These are phyloP conservation scores for Anoplolepis gracilipes DNA, from an alignment of 1,140 invertebrate species.

Conservation along the genomic window DNA sequence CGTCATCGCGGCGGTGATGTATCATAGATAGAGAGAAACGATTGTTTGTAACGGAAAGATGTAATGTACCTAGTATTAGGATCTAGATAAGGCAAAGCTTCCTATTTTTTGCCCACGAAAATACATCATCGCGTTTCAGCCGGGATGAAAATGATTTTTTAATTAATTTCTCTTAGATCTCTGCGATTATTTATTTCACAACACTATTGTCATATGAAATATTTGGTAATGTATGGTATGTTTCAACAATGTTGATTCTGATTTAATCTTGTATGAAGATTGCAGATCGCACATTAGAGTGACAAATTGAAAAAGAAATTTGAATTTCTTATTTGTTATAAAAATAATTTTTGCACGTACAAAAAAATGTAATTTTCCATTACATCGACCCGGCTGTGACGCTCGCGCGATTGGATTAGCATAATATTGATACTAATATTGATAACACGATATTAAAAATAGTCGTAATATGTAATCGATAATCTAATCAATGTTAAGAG, in stretches of 20 bases:
- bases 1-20: slow-evolving; percentile 37
- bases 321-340: slow-evolving; percentile 38
- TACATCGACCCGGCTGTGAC: not conserved
- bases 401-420: slow-evolving; percentile 13
- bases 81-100: slow-evolving; percentile 53
- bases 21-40: slow-evolving; percentile 38
- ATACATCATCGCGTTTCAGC: slow-evolving; percentile 35
- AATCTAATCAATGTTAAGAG: slow-evolving; percentile 58
- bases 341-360: slow-evolving; percentile 32
- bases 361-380: slow-evolving; percentile 52
- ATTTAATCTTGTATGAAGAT: not conserved
- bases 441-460: slow-evolving; percentile 39
- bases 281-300: not conserved
- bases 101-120: slow-evolving; percentile 42
- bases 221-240: not conserved
- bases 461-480: slow-evolving; percentile 48
- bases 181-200: not conserved
- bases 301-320: not conserved
- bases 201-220: not conserved
- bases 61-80: slow-evolving; percentile 47
- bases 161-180: not conserved
- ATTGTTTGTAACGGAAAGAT: slow-evolving; percentile 52
- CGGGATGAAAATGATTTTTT: not conserved
- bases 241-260: not conserved
- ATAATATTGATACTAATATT: slow-evolving; percentile 47